phyloP scores from a whole-genome alignment of 2,888 invertebrate genomes.

The Acanthopleura granulata region DNA sequence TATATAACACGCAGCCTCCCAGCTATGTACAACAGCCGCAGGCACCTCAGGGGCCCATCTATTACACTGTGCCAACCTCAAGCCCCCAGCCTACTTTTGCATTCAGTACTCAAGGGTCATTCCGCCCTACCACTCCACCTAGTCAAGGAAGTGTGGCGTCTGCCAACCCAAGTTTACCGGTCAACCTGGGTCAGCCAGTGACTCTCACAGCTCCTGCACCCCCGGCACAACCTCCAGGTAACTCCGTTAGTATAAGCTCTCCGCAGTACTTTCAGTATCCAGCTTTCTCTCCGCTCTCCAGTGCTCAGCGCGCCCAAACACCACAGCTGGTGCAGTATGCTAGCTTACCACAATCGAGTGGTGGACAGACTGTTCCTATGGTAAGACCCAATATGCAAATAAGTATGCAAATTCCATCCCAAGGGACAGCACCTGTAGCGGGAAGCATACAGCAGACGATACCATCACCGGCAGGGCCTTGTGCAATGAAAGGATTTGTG shows the following conservation, averaged over 20 bases:
- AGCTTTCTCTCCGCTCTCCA: not conserved
- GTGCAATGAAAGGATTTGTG: conserved; percentile 18
- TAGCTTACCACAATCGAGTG: not conserved
- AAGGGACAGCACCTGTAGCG: conserved; percentile 36
- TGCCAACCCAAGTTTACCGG: conserved; percentile 12
- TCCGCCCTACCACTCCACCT: conserved; percentile 43
- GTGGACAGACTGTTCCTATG: conserved; percentile 42
- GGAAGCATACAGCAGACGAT: conserved; percentile 12
- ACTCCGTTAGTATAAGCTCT: not conserved
- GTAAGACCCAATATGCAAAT: conserved; percentile 58
- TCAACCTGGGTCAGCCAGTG: conserved; percentile 31
- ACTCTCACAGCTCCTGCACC: conserved; percentile 9
- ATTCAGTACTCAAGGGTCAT: conserved; percentile 33
- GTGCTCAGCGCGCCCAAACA: conserved; percentile 7
- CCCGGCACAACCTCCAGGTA: conserved; percentile 5
- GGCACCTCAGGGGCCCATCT: conserved; percentile 31
- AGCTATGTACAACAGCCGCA: conserved; percentile 17
- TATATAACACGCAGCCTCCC: not conserved
- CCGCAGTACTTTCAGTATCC: conserved; percentile 8
- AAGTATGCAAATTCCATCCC: conserved; percentile 54
- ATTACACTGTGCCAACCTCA: conserved; percentile 33
- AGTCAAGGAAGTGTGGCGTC: conserved; percentile 34
- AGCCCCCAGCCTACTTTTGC: conserved; percentile 30
- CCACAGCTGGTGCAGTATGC: conserved; percentile 11
- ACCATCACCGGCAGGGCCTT: not conserved